phyloP scores from a whole-genome alignment of 1,140 invertebrate genomes.

The Chrysoperla carnea region DNA sequence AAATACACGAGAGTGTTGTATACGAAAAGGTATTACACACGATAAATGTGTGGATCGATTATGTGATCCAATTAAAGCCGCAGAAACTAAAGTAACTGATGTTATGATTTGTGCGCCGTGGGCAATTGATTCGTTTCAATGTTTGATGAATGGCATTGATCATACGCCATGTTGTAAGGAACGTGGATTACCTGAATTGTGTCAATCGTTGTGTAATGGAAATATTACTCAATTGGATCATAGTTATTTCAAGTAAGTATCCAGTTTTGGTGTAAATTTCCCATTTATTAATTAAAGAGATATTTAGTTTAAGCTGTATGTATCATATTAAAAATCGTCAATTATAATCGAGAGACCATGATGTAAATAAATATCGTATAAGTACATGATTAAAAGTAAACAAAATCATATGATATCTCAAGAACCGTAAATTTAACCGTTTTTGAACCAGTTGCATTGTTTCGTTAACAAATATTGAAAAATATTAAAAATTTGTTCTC shows the following conservation, averaged over 20 bases:
- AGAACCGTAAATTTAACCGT: too few relatives aligned
- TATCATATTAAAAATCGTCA: too few relatives aligned
- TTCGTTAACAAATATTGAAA: too few relatives aligned
- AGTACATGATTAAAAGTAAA: too few relatives aligned
- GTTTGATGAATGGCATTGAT: conserved; percentile 60
- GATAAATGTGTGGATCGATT: conserved; percentile 55
- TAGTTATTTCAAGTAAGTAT: conserved; percentile 56
- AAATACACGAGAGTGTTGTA: conserved; percentile 53
- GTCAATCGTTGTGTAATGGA: conserved; percentile 56
- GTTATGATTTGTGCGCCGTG: conserved; percentile 75
- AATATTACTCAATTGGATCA: conserved; percentile 61
- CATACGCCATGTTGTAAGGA: conserved; percentile 62
- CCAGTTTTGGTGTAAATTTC: conserved; percentile 2
- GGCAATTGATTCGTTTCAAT: conserved; percentile 59
- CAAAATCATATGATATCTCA: too few relatives aligned
- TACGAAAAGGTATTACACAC: conserved; percentile 48
- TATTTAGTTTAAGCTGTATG: too few relatives aligned
- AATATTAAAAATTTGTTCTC: too few relatives aligned
- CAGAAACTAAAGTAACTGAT: conserved; percentile 42
- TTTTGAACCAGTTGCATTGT: too few relatives aligned
- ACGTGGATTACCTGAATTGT: conserved; percentile 50
- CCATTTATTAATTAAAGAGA: too few relatives aligned
- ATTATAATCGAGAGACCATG: too few relatives aligned
- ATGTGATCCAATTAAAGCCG: conserved; percentile 51
- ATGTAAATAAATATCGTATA: too few relatives aligned